Percentiles rank a stretch among this genome's conserved stretches.
Conservation (phyloP, 2,888 invertebrate species). For the Drosophila pseudotalamancana region DNA sequence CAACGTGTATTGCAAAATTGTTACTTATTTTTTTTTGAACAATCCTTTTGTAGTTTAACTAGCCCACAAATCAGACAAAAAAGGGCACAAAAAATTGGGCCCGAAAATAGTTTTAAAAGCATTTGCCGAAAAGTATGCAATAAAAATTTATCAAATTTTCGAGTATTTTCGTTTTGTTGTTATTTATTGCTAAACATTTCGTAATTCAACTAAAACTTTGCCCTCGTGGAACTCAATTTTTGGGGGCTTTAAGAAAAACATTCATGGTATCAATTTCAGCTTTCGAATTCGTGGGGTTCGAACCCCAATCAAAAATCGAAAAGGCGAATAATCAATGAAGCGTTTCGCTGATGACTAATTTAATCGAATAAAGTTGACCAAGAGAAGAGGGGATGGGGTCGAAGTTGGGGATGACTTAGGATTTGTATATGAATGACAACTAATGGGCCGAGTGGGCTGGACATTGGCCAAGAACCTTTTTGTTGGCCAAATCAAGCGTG, state of each 20-base stretch:
- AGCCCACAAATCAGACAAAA: no score
- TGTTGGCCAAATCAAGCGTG: conserved; percentile 73
- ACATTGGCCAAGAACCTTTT: conserved; percentile 33
- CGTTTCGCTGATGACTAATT: conserved; percentile 40
- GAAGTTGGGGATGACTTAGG: neutral
- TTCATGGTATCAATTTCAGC: no score
- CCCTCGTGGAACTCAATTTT: no score
- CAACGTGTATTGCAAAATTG: no score
- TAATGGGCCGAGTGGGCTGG: conserved; percentile 39
- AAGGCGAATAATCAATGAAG: conserved; percentile 39
- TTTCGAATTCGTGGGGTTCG: neutral
- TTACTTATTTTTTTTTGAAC: no score
- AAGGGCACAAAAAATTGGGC: no score
- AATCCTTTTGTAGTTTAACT: no score
- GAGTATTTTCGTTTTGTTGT: neutral
- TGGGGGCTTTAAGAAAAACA: no score
- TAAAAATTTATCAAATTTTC: neutral
- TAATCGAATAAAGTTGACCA: conserved; percentile 21
- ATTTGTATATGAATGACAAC: conserved; percentile 41
- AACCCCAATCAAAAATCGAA: conserved; percentile 9
- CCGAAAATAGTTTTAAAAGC: neutral
- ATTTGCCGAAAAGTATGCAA: no score
- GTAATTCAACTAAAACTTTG: no score
- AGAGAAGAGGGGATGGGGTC: no score
- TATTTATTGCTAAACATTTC: no score